Evolutionary conservation across 35 echinoderm and acorn worm species (phyloP), one percentile per base, ranked within the genome.

Genomic region (Hemicentrotus pulcherrimus): DNA sequence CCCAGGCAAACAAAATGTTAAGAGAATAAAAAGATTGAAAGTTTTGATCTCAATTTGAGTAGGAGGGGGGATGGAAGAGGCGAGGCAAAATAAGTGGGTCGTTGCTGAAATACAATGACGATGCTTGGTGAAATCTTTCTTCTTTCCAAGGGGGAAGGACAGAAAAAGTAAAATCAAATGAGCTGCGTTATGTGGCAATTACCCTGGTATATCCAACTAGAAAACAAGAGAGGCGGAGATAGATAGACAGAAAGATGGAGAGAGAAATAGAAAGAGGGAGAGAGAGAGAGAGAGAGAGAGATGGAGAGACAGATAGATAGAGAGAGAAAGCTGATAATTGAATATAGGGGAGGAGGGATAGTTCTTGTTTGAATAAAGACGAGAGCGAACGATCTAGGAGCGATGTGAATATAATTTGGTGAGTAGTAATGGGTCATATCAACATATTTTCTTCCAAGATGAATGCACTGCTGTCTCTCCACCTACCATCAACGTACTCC

Each of bases 61-160:
- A 78, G 65, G 18, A 71, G 16, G 65, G 24, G 28, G 65, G n/a
- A 18, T 78, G 19, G 28, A 78, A 78, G 61, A 78, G 65, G 65
- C 65, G 65, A 78, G 48, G 48, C 46, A 24, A 93, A 93, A 93
- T 93, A 93, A 93, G 91, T 93, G 91, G 91, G 91, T 93, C 91
- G 91, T 15, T 47, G 9, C 16, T 48, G 91, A 58, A 93, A 93
- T 58, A 93, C 48, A 58, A 93, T 24, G 46, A 93, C 16, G 16
- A 16, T 59, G 46, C 4, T 32, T 28, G 32, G 48, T 93, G 65
- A 58, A 50, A 93, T 58, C 32, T 58, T 93, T 58, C 47, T 93
- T 58, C 46, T 47, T 15, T 14, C 46, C 46, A 47, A 71, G 22
- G 61, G 61, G 61, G 61, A 18, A n/a, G 65, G 24, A n/a, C 24